Evolutionary conservation across 2,797 vertebrate genomes (phyloP).

Genomic region (Antrozous pallidus): DNA sequence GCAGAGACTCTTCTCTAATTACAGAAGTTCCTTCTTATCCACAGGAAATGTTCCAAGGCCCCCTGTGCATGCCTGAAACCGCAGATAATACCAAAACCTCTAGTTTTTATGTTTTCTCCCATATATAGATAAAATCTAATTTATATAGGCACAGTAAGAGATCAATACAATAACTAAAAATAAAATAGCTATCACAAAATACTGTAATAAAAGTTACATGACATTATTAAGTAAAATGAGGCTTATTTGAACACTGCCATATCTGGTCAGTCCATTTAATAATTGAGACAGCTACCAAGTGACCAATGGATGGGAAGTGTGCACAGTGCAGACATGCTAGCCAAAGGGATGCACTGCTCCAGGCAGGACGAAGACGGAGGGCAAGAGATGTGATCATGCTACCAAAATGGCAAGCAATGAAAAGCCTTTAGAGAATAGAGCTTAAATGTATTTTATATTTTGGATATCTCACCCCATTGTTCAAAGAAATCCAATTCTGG

Average conservation of each 20-base stretch:
- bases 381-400: background rate
- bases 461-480: background rate
- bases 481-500: constrained; percentile 25
- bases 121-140: background rate
- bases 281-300: background rate
- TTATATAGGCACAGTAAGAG: background rate
- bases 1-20: background rate
- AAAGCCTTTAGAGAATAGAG: background rate
- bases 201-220: background rate
- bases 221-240: background rate
- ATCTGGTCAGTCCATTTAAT: background rate
- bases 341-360: background rate
- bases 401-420: background rate
- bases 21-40: background rate
- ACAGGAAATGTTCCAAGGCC: background rate
- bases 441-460: background rate
- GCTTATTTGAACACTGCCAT: background rate
- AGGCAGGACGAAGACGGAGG: background rate
- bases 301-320: background rate
- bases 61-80: background rate
- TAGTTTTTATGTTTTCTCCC: background rate
- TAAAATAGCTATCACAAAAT: background rate
- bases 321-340: background rate
- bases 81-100: background rate
- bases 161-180: background rate